These are phyloP conservation scores for Cyprinodon brontotheroides DNA, from an alignment of 2,113 vertebrate genomes.

Conservation along the genomic window DNA sequence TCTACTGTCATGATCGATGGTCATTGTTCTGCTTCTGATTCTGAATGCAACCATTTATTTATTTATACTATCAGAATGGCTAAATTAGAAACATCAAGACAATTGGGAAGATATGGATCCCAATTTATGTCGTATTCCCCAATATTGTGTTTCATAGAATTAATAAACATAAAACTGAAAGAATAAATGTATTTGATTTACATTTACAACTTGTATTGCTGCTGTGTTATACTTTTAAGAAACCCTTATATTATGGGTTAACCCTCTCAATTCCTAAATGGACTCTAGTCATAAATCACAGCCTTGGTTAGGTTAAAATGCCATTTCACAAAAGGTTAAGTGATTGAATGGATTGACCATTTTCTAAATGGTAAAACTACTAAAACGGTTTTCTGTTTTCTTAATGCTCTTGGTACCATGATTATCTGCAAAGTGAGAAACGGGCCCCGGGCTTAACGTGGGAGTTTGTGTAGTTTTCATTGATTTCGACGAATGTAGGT, in stretches of 20 bases:
- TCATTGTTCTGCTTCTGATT: constrained; percentile 43
- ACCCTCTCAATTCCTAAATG: constrained; percentile 64
- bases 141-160: background rate
- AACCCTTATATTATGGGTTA: constrained; percentile 26
- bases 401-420: constrained; percentile 8
- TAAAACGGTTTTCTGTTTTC: constrained; percentile 32
- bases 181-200: background rate
- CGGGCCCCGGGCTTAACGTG: constrained; percentile 9
- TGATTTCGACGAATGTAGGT: constrained; percentile 42
- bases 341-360: constrained; percentile 66
- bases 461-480: constrained; percentile 11
- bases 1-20: constrained; percentile 50
- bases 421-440: constrained; percentile 20
- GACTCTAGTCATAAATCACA: constrained; percentile 68
- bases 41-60: background rate
- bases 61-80: constrained; percentile 6
- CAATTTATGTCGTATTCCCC: background rate
- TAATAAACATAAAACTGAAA: background rate
- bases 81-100: background rate
- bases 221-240: constrained; percentile 4
- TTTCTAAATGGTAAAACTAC: constrained; percentile 36
- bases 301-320: constrained; percentile 50
- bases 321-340: constrained; percentile 66
- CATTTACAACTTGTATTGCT: background rate
- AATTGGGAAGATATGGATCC: background rate